Evolutionary conservation across 2,797 vertebrate genomes (phyloP).

Genomic region (Rachycentron canadum): DNA sequence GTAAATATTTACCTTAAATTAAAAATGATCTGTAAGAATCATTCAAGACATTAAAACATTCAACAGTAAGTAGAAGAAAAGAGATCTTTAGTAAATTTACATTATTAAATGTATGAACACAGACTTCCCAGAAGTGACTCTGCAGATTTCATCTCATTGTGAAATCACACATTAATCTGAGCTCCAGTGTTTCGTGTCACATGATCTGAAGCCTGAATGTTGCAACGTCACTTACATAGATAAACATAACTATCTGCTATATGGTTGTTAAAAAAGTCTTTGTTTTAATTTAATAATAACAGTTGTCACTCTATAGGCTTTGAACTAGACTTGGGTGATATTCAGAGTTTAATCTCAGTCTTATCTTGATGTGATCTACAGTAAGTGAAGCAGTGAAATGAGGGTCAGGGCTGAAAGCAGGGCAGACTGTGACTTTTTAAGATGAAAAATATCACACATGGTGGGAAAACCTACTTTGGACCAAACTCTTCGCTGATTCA

Average conservation of each 20-base stretch:
- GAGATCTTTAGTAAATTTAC: background rate
- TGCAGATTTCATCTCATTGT: background rate
- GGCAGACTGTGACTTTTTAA: too few relatives aligned
- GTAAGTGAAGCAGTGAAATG: background rate
- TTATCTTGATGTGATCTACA: too few relatives aligned
- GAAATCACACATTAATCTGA: background rate
- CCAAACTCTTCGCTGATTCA: too few relatives aligned
- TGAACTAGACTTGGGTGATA: background rate
- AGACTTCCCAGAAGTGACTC: background rate
- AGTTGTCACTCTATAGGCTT: too few relatives aligned
- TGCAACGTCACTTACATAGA: background rate
- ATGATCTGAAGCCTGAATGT: background rate
- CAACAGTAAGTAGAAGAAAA: background rate
- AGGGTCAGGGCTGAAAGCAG: too few relatives aligned
- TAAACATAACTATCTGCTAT: background rate
- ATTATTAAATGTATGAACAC: background rate
- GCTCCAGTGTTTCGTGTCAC: background rate
- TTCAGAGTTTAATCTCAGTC: background rate
- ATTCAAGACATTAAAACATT: background rate
- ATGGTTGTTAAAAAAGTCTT: background rate
- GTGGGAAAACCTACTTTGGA: too few relatives aligned
- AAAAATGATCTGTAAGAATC: background rate
- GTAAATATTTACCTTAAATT: background rate
- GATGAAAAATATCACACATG: too few relatives aligned
- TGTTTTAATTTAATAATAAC: too few relatives aligned